Evolutionary conservation across 1,140 invertebrate species (phyloP).

Genomic region (Pectinophora gossypiella): DNA sequence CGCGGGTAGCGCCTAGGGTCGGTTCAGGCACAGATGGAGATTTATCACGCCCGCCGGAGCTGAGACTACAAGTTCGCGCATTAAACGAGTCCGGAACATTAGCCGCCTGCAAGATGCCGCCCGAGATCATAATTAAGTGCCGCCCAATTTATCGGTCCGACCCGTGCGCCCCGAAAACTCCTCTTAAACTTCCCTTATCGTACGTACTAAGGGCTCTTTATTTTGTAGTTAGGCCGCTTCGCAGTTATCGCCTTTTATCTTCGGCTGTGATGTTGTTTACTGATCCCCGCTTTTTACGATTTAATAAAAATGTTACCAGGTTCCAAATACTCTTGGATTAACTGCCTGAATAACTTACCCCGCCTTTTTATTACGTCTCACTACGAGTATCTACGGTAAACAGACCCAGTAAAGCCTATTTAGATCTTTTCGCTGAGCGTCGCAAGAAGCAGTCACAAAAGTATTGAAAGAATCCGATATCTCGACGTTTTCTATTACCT

Average conservation of each 20-base stretch:
- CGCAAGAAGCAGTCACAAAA: neutral
- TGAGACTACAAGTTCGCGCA: conserved; percentile 72
- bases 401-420: neutral
- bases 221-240: conserved; percentile 64
- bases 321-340: neutral
- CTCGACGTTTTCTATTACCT: conserved; percentile 35
- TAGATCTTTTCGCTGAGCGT: neutral
- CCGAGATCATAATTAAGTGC: conserved; percentile 74
- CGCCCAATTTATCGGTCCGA: conserved; percentile 72
- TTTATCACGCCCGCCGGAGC: conserved; percentile 70
- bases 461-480: conserved; percentile 28
- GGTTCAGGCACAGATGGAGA: conserved; percentile 64
- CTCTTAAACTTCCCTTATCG: conserved; percentile 72
- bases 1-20: too few species aligned
- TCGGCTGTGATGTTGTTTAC: conserved; percentile 19
- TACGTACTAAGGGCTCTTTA: conserved; percentile 67
- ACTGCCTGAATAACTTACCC: neutral
- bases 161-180: conserved; percentile 62
- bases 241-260: conserved; percentile 63
- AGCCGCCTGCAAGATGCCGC: conserved; percentile 73
- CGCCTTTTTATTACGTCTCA: neutral
- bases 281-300: conserved; percentile 1
- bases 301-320: conserved; percentile 7
- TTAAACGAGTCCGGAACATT: conserved; percentile 72
- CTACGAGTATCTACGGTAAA: neutral